phyloP scores from a whole-genome alignment of 2,113 vertebrate genomes.

The Pseudorhombus dupliciocellatus region DNA sequence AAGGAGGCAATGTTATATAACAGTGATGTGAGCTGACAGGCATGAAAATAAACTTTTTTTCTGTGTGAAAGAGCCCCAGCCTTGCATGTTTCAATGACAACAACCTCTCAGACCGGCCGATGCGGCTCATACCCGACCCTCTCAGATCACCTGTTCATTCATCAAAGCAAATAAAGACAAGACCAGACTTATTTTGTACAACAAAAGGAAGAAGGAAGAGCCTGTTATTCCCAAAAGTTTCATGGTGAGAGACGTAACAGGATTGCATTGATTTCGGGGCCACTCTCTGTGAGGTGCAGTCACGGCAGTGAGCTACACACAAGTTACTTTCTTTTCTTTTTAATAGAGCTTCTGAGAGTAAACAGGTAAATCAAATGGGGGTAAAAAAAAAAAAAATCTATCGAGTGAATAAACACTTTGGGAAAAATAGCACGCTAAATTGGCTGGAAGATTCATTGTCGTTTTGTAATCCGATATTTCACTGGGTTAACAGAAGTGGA shows the following conservation, averaged over 20 bases:
- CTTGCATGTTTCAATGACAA: not conserved
- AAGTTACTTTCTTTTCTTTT: conserved; percentile 31
- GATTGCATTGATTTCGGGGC: conserved; percentile 49
- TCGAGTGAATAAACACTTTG: conserved; percentile 20
- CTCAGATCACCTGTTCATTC: conserved; percentile 27
- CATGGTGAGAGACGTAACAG: conserved; percentile 47
- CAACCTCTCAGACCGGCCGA: not conserved
- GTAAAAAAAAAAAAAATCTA: not conserved
- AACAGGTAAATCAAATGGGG: conserved; percentile 34
- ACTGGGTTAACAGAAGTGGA: conserved; percentile 32
- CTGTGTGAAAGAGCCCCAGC: not conserved
- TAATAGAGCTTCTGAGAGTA: conserved; percentile 42
- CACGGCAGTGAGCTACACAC: conserved; percentile 33
- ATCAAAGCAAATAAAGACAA: conserved; percentile 25
- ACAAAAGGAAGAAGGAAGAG: conserved; percentile 29
- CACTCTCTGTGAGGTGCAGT: conserved; percentile 29
- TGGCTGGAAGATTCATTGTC: conserved; percentile 39
- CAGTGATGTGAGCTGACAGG: not conserved
- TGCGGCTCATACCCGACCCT: conserved; percentile 1
- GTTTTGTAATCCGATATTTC: conserved; percentile 29
- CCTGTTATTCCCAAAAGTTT: conserved; percentile 21
- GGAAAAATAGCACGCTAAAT: conserved; percentile 28
- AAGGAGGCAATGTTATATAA: not conserved
- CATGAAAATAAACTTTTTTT: not conserved
- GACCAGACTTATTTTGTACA: not conserved